Percentiles rank a stretch among this genome's conserved stretches.
Evolutionary conservation across 1,140 invertebrate genomes (phyloP).

Genomic region (Panagrolaimus sp.): DNA sequence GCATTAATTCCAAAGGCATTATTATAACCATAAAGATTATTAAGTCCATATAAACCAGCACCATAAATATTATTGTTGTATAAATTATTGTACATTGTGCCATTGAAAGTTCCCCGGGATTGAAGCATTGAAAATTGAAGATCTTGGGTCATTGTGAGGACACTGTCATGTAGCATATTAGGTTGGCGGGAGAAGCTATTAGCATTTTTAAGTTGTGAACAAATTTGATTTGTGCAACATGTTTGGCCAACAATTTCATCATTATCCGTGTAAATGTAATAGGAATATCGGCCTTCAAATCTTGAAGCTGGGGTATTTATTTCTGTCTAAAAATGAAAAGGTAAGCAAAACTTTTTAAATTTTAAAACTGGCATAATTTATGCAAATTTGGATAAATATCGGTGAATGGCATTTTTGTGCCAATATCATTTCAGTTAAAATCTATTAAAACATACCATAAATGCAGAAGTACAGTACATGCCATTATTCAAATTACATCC

Average conservation of each 20-base stretch:
- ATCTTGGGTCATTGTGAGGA: neutral
- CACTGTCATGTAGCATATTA: neutral
- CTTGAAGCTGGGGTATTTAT: neutral
- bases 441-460: neutral
- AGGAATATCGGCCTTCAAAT: neutral
- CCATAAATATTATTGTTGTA: too few species aligned
- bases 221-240: neutral
- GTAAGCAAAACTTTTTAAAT: too few species aligned
- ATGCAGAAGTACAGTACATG: conserved; percentile 18
- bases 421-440: too few species aligned
- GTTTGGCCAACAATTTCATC: neutral
- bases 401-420: too few species aligned
- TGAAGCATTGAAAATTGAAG: neutral
- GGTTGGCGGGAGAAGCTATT: neutral
- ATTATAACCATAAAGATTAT: too few species aligned
- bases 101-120: too few species aligned
- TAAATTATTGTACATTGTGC: too few species aligned
- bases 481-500: conserved; percentile 24
- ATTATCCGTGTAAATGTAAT: neutral
- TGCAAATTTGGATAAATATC: too few species aligned
- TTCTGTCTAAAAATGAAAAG: neutral
- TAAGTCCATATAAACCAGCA: too few species aligned
- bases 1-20: too few species aligned
- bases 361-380: too few species aligned
- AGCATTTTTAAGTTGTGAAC: neutral